Evolutionary conservation across 2,113 vertebrate genomes (phyloP).

Genomic region (Actenoides lindsayi): DNA sequence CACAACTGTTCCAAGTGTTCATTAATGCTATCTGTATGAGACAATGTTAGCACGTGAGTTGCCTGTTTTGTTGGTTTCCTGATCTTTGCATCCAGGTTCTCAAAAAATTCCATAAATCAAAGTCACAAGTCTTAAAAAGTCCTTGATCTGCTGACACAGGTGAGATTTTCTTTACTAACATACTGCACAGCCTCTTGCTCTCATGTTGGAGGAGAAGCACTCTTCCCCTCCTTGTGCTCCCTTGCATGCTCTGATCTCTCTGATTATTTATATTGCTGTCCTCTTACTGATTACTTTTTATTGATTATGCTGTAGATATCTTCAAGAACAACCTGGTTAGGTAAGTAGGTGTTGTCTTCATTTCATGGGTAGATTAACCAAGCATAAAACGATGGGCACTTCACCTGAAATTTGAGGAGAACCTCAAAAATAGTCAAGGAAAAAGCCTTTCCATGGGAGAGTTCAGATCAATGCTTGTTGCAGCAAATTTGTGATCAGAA

Average conservation of each 20-base stretch:
- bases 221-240: neutral
- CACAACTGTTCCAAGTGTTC: neutral
- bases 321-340: conserved; percentile 51
- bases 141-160: conserved; percentile 42
- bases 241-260: conserved; percentile 22
- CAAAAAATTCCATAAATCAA: neutral
- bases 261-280: conserved; percentile 32
- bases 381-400: neutral
- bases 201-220: neutral
- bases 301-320: conserved; percentile 49
- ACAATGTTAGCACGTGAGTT: neutral
- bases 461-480: neutral
- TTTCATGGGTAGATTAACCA: neutral
- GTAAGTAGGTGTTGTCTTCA: conserved; percentile 50
- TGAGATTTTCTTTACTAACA: conserved; percentile 33
- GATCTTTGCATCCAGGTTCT: neutral
- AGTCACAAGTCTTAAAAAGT: neutral
- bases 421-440: neutral
- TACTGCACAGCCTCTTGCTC: neutral
- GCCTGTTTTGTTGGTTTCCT: neutral
- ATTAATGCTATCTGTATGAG: neutral
- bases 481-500: neutral
- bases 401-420: neutral
- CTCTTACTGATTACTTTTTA: conserved; percentile 41
- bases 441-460: neutral